phyloP scores from a whole-genome alignment of 2,113 vertebrate species.

The Lepus europaeus region DNA sequence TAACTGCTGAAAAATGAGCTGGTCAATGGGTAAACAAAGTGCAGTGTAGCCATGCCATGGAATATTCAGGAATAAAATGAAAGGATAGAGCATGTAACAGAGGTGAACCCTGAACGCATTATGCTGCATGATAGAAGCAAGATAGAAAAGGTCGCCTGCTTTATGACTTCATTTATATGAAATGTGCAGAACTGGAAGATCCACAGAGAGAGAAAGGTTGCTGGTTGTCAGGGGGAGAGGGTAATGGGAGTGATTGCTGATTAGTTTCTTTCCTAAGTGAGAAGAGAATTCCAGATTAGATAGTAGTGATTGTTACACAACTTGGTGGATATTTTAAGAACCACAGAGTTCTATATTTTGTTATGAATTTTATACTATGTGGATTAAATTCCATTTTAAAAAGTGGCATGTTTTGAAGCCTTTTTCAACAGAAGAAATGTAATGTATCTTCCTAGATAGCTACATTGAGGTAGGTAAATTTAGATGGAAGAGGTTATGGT shows the following conservation, averaged over 20 bases:
- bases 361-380: neutral
- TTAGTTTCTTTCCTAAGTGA: neutral
- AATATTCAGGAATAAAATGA: neutral
- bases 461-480: neutral
- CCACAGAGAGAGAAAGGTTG: neutral
- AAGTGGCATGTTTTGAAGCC: neutral
- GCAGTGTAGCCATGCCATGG: neutral
- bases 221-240: neutral
- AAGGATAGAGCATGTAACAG: too few relatives aligned
- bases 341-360: neutral
- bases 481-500: neutral
- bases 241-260: neutral
- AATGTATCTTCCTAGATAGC: neutral
- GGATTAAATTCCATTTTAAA: neutral
- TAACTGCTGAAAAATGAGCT: neutral
- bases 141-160: neutral
- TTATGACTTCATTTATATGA: neutral
- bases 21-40: neutral
- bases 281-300: neutral
- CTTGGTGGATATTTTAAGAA: neutral
- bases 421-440: slow-evolving; percentile 34
- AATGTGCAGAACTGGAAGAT: neutral
- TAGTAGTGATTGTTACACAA: neutral
- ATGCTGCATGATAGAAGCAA: neutral
- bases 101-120: neutral